A percentile compares a stretch with the other conserved stretches of the same genome.
phyloP scores from a whole-genome alignment of 2,113 vertebrate species.

The Accipiter virgatus region DNA sequence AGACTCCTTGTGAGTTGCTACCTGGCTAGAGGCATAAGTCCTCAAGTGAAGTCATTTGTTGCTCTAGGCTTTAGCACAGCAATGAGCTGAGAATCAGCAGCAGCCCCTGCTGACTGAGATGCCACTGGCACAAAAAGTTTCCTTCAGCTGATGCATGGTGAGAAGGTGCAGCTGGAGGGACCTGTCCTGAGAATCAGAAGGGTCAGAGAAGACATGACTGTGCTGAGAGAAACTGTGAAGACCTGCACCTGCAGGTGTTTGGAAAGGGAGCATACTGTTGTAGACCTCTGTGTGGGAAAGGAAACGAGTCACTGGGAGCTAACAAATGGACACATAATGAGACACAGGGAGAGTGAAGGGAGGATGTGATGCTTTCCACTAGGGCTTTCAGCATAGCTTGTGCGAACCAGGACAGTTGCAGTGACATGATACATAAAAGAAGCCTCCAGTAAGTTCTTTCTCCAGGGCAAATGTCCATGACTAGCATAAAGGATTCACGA shows the following conservation, averaged over 20 bases:
- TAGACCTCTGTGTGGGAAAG: neutral
- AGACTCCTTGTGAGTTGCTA: neutral
- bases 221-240: neutral
- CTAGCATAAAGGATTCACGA: neutral
- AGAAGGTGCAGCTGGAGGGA: neutral
- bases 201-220: neutral
- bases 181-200: neutral
- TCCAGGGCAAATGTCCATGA: neutral
- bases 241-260: neutral
- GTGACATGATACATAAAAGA: neutral
- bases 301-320: neutral
- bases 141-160: neutral
- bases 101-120: neutral
- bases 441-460: neutral
- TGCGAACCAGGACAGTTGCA: neutral
- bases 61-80: neutral
- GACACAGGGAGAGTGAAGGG: neutral
- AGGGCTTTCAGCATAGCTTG: neutral
- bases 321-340: neutral
- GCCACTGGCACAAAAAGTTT: neutral
- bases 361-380: neutral
- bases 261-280: neutral
- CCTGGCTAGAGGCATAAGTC: neutral
- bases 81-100: neutral
- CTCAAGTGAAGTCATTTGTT: neutral